phyloP scores from a whole-genome alignment of 2,888 invertebrate genomes.

The Andrena marginata region DNA sequence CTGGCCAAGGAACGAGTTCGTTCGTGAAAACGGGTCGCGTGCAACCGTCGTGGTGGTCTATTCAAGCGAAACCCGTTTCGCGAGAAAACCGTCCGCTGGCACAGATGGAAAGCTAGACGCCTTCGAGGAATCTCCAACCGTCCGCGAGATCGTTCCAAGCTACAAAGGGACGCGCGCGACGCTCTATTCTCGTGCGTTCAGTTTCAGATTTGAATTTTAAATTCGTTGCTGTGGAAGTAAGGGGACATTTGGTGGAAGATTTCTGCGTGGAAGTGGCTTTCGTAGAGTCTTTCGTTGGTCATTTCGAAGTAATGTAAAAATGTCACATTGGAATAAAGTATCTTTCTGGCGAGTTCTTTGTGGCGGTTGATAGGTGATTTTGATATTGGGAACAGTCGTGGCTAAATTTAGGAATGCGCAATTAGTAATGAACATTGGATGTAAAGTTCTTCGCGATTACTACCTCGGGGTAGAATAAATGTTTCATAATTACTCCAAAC shows the following conservation, averaged over 20 bases:
- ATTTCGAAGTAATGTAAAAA: not conserved
- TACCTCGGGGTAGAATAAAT: no score
- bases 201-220: slow-evolving; percentile 18
- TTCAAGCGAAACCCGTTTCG: slow-evolving; percentile 61
- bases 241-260: not conserved
- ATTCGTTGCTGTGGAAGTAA: not conserved
- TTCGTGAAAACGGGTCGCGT: slow-evolving; percentile 14
- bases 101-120: slow-evolving; percentile 26
- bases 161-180: no score
- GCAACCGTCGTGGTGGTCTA: slow-evolving; percentile 59
- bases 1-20: slow-evolving; percentile 60
- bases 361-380: no score
- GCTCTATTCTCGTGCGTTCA: not conserved
- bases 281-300: not conserved
- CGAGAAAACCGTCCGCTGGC: slow-evolving; percentile 33
- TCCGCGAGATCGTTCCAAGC: slow-evolving; percentile 30
- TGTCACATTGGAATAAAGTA: not conserved
- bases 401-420: no score
- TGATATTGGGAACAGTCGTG: no score
- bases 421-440: no score
- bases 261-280: not conserved
- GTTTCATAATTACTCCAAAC: no score
- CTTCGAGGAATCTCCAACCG: slow-evolving; percentile 32
- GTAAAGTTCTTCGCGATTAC: no score
- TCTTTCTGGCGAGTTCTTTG: no score